Conservation (phyloP, 2,888 invertebrate species). For the Globia sparganii region DNA sequence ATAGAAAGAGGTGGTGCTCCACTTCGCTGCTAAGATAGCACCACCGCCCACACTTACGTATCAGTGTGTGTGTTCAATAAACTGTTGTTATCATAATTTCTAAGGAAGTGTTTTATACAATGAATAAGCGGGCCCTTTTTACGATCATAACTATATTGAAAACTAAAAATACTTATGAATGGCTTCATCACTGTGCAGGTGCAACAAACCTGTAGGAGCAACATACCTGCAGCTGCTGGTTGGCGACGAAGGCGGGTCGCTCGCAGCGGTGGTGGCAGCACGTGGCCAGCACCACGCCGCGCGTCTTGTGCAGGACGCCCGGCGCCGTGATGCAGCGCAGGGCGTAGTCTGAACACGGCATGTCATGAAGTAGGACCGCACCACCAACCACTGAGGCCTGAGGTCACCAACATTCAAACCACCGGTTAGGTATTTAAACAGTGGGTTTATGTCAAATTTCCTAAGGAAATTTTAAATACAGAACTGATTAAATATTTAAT, state of each 20-base stretch:
- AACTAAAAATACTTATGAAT: not conserved
- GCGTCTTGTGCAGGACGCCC: conserved; percentile 79
- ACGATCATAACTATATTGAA: not conserved
- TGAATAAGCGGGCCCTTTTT: not conserved
- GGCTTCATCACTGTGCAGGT: too few relatives aligned
- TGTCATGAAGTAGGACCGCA: too few relatives aligned
- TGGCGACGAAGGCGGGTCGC: conserved; percentile 91
- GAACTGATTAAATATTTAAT: too few relatives aligned
- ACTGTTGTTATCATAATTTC: not conserved
- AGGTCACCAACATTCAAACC: too few relatives aligned
- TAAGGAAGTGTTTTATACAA: not conserved
- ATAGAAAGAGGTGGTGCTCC: not conserved
- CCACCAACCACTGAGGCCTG: not conserved
- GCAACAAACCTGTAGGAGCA: not conserved
- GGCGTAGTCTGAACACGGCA: conserved; percentile 91
- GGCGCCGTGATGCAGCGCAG: conserved; percentile 91
- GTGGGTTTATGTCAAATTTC: too few relatives aligned
- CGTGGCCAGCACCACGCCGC: conserved; percentile 94
- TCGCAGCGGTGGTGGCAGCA: conserved; percentile 97
- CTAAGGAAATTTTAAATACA: too few relatives aligned
- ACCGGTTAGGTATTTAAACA: too few relatives aligned
- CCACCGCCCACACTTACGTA: not conserved
- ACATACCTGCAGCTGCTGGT: conserved; percentile 72
- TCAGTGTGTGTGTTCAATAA: not conserved
- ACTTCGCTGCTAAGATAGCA: not conserved